These are phyloP conservation scores for Esox lucius DNA, from an alignment of 2,797 vertebrate genomes.

Conservation along the genomic window DNA sequence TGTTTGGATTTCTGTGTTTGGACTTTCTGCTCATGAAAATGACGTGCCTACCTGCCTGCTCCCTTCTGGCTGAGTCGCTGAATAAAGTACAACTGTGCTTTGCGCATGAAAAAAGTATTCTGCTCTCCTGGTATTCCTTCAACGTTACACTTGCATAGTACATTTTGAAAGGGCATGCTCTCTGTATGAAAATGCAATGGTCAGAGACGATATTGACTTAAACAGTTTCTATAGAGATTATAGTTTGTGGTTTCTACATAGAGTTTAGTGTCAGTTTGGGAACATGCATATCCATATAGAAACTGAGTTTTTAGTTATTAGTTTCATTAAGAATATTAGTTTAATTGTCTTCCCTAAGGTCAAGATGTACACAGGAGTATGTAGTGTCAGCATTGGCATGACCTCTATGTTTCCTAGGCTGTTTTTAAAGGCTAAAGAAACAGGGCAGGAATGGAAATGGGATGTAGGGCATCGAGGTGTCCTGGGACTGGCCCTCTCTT, in stretches of 20 bases:
- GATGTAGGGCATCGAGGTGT: conserved; percentile 44
- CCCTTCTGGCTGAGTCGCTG: too few species aligned
- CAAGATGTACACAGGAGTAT: conserved; percentile 54
- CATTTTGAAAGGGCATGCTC: background rate
- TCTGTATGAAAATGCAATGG: background rate
- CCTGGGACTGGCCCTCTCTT: conserved; percentile 53
- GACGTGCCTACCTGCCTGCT: too few species aligned
- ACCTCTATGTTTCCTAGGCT: conserved; percentile 43
- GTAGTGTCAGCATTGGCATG: conserved; percentile 58
- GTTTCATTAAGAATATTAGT: conserved; percentile 36
- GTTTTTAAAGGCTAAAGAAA: conserved; percentile 53
- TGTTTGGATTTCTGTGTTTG: too few species aligned
- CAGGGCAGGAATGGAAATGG: conserved; percentile 16
- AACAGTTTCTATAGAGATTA: conserved; percentile 5
- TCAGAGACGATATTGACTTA: conserved; percentile 10
- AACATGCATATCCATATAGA: background rate
- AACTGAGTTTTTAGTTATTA: conserved; percentile 2
- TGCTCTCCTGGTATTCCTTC: too few species aligned
- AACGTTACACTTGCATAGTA: too few species aligned
- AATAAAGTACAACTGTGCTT: too few species aligned
- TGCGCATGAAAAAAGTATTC: too few species aligned
- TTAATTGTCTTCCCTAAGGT: conserved; percentile 51
- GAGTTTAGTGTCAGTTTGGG: too few species aligned
- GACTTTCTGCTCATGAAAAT: too few species aligned
- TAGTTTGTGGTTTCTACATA: too few species aligned